Evolutionary conservation across 2,888 invertebrate genomes (phyloP).

Genomic region (Lasioglossum figueresi): DNA sequence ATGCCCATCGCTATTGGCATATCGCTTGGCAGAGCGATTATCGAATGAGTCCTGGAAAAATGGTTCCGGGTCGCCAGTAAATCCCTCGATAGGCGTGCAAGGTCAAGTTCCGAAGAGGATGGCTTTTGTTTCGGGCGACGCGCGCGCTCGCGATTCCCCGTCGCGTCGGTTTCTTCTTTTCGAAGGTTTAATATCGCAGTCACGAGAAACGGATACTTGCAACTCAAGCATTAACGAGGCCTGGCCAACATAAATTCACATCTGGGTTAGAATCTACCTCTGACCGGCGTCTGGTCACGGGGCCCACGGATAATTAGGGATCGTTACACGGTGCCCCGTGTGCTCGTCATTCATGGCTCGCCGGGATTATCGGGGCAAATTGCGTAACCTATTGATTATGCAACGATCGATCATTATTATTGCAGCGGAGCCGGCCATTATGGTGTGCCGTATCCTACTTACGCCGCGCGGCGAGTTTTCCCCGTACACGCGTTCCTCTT

Average conservation of each 20-base stretch:
- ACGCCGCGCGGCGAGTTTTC: constrained; percentile 35
- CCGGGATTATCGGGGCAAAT: constrained; percentile 62
- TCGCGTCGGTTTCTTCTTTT: background rate
- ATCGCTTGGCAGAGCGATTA: no score
- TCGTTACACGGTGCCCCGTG: constrained; percentile 63
- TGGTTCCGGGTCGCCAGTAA: no score
- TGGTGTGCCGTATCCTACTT: constrained; percentile 49
- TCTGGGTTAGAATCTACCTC: constrained; percentile 53
- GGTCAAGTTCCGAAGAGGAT: constrained; percentile 14
- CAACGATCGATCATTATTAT: constrained; percentile 69
- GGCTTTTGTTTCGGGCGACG: background rate
- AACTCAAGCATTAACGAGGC: constrained; percentile 56
- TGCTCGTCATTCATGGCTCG: constrained; percentile 68
- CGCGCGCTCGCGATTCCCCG: background rate
- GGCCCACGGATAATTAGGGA: constrained; percentile 65
- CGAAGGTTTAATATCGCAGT: constrained; percentile 15
- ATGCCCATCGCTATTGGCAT: no score
- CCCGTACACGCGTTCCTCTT: constrained; percentile 42
- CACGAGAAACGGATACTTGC: constrained; percentile 33
- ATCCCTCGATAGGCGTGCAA: no score
- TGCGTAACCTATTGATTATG: constrained; percentile 69
- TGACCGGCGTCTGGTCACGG: constrained; percentile 42
- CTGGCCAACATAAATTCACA: constrained; percentile 55
- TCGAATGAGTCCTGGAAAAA: no score
- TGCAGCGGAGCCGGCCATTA: constrained; percentile 43